These are phyloP conservation scores for Progne subis DNA, from an alignment of 2,113 vertebrate species.

Conservation along the genomic window DNA sequence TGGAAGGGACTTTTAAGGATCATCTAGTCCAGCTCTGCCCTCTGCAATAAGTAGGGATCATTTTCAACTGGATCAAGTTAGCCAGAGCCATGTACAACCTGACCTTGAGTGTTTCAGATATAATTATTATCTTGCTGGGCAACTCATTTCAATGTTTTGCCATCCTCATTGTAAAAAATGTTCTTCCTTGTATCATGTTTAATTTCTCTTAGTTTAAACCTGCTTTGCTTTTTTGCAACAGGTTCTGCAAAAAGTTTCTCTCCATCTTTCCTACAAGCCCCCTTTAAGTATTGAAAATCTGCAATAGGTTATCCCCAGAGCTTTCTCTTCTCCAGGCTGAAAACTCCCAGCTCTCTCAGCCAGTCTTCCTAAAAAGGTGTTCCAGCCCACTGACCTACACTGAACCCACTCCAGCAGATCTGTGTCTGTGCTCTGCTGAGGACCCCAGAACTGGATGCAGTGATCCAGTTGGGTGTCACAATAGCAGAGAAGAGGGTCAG, in stretches of 20 bases:
- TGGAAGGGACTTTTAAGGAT: not conserved
- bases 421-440: rapidly evolving
- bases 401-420: not conserved
- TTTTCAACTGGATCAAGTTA: not conserved
- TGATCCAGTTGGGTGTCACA: not conserved
- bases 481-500: not conserved
- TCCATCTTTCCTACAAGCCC: not conserved
- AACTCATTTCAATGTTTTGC: not conserved
- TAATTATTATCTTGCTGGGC: not conserved
- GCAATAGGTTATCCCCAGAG: not conserved
- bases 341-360: not conserved
- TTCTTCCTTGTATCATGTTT: not conserved
- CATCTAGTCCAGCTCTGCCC: not conserved
- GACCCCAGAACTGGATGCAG: not conserved
- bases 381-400: not conserved
- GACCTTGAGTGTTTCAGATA: not conserved
- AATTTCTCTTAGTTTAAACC: not conserved
- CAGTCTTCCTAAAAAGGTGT: rapidly evolving
- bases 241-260: not conserved
- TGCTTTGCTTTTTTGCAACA: not conserved
- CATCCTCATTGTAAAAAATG: rapidly evolving
- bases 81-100: not conserved
- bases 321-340: not conserved
- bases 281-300: not conserved
- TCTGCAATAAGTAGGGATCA: not conserved